These are phyloP conservation scores for Babylonia areolata DNA, from an alignment of 1,140 invertebrate species.

Conservation along the genomic window DNA sequence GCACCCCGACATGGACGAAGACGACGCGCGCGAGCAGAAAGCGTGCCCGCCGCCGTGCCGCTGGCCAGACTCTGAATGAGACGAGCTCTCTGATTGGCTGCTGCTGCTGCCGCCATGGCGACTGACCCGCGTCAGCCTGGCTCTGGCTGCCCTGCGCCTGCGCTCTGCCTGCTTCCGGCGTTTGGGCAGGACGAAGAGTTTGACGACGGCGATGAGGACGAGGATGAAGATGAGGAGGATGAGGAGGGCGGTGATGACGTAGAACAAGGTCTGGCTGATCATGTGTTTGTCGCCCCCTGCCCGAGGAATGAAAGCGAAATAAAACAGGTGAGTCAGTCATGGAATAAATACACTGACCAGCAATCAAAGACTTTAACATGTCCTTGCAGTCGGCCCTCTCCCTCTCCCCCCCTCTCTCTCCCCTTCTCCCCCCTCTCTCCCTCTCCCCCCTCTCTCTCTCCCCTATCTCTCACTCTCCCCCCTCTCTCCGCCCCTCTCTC, in stretches of 20 bases:
- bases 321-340: too few relatives aligned
- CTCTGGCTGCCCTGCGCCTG: slow-evolving; percentile 4
- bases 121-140: neutral
- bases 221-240: slow-evolving; percentile 22
- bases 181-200: slow-evolving; percentile 8
- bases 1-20: neutral
- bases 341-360: too few relatives aligned
- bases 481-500: too few relatives aligned
- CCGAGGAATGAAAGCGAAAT: too few relatives aligned
- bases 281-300: neutral
- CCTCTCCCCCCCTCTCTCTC: too few relatives aligned
- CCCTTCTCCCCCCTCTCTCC: too few relatives aligned
- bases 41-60: too few relatives aligned
- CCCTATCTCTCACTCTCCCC: too few relatives aligned
- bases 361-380: too few relatives aligned
- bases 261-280: slow-evolving; percentile 26
- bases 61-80: neutral
- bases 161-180: neutral
- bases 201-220: neutral
- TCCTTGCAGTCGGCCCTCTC: too few relatives aligned
- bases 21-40: neutral
- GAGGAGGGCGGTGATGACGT: slow-evolving; percentile 31
- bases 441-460: too few relatives aligned
- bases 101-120: neutral
- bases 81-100: neutral